Evolutionary conservation across 2,113 vertebrate genomes (phyloP), one percentile per base, ranked within the genome.

Genomic region (Galemys pyrenaicus): DNA sequence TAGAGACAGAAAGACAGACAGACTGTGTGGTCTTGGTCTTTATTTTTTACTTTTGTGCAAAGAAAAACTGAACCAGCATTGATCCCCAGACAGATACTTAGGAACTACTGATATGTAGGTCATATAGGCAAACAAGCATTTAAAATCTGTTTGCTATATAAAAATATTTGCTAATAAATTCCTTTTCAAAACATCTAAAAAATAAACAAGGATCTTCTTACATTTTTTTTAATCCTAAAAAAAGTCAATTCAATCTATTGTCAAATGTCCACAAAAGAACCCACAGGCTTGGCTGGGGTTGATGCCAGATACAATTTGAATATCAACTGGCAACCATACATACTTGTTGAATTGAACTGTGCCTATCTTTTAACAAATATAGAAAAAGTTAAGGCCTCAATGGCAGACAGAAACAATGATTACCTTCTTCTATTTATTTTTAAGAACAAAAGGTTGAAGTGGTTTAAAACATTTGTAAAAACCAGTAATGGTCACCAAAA

Each of bases 131-230:
- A 44, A 58, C 17, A 95, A 62, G 10, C 44, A 89, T 75, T 58
- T 54, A 56, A 87, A 92, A 92, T 51, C 17, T 56, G 0, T 67
- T 39, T 16, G 12, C 12, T 35, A 35, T 68, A 32, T 22, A 17
- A 22, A 37, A 65, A 64, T 32, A 82, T 75, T 74, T 60, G 56
- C 62, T 90, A 60, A 12, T 77, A 64, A 87, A 94, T 92, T 93
- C 32, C 41, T 91, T 93, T 73, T 87, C 19, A 88, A 93, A 91
- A 56, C 6, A 87, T 60, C 49, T 74, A 71, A 91, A 83, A 96
- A 92, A 67, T 44, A 77, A 41, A 49, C 11, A 30, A 93, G 44
- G 12, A n/a, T 81, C 51, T 88, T 80, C 35, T 62, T 73, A 71
- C 16, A 41, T 39, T 83, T 9, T 80, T 79, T 87, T 58, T 83